These are phyloP conservation scores for Orestias chungarensis DNA, from an alignment of 2,797 vertebrate genomes.

Conservation along the genomic window DNA sequence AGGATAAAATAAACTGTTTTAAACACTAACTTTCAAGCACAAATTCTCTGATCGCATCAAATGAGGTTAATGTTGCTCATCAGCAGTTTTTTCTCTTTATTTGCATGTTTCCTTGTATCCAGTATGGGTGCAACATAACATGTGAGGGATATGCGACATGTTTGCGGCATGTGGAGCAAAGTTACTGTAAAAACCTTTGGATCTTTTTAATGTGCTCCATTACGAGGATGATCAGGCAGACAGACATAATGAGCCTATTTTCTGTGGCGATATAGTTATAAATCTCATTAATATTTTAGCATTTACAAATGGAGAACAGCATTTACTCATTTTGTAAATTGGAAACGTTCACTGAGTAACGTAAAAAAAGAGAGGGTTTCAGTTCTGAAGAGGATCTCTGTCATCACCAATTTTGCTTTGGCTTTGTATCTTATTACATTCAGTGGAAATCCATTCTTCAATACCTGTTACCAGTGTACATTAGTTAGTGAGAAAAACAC, in stretches of 20 bases:
- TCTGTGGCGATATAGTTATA: too few relatives aligned
- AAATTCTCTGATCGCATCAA: background rate
- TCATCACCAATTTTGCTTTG: background rate
- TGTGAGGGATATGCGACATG: too few relatives aligned
- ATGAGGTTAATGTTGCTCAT: background rate
- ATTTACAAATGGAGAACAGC: background rate
- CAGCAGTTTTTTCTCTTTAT: background rate
- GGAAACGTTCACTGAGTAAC: background rate
- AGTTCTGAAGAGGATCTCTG: background rate
- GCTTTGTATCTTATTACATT: background rate
- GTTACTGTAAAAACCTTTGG: background rate
- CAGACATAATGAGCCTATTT: background rate
- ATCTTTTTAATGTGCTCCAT: background rate
- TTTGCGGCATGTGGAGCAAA: background rate
- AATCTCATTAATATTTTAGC: background rate
- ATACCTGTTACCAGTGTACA: background rate
- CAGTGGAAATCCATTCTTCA: background rate
- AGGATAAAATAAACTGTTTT: background rate
- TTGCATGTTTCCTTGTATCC: background rate
- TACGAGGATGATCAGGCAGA: background rate
- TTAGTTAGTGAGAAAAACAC: background rate
- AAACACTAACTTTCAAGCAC: background rate
- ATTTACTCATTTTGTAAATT: background rate
- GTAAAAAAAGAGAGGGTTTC: too few relatives aligned
- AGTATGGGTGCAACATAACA: background rate